A percentile compares a stretch with the other conserved stretches of the same genome.
These are phyloP conservation scores for Brachionus asplanchnoidis DNA, from an alignment of 1,140 invertebrate genomes.

Conservation along the genomic window DNA sequence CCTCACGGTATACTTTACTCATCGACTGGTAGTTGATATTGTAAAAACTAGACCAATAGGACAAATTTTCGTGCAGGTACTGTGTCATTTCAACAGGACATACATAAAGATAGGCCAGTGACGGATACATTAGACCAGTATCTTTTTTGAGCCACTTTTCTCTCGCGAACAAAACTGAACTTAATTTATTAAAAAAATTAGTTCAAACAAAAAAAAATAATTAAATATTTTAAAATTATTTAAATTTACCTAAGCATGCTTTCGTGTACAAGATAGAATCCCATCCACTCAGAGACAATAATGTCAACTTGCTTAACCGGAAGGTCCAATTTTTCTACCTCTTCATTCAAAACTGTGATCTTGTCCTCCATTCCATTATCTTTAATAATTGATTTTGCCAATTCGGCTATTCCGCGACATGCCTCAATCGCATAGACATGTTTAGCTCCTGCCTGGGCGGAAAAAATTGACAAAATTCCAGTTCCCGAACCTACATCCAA, in stretches of 20 bases:
- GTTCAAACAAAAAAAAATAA: neutral
- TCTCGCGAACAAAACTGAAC: constrained; percentile 84
- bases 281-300: constrained; percentile 98
- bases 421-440: constrained; percentile 98
- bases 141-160: constrained; percentile 84
- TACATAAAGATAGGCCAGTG: constrained; percentile 79
- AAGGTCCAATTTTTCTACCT: constrained; percentile 94
- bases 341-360: constrained; percentile 87
- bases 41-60: constrained; percentile 89
- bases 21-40: constrained; percentile 71
- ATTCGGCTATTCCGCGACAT: constrained; percentile 91
- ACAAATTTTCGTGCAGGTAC: constrained; percentile 99
- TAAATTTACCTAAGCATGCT: constrained; percentile 97
- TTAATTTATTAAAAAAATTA: constrained; percentile 49
- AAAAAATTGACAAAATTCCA: constrained; percentile 96
- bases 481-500: constrained; percentile 81
- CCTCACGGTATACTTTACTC: neutral
- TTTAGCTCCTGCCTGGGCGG: constrained; percentile 88
- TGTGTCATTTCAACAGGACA: constrained; percentile 94
- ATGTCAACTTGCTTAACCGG: constrained; percentile 87
- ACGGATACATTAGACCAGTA: constrained; percentile 77
- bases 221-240: constrained; percentile 69
- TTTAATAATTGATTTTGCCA: constrained; percentile 82
- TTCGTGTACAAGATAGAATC: constrained; percentile 99
- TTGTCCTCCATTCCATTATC: constrained; percentile 68